phyloP scores from a whole-genome alignment of 2,113 vertebrate species.

The Eudyptes chrysolophus region DNA sequence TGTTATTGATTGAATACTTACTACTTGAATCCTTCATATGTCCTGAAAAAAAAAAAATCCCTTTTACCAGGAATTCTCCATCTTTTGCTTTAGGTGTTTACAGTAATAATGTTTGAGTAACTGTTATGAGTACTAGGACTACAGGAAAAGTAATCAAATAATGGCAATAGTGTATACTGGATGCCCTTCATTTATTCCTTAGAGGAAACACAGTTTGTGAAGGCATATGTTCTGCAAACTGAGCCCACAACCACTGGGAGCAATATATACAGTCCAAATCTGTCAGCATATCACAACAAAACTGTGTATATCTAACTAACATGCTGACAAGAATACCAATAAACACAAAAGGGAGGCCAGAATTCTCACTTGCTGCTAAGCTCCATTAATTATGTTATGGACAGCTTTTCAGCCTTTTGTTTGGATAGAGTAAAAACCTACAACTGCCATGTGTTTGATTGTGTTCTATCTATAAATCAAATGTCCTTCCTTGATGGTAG shows the following conservation, averaged over 20 bases:
- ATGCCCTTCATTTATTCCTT: conserved; percentile 36
- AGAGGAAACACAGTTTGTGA: conserved; percentile 31
- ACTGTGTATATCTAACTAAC: neutral
- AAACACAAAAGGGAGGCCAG: conserved; percentile 4
- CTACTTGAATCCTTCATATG: neutral
- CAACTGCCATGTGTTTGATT: neutral
- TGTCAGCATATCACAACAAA: conserved; percentile 40
- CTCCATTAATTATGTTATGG: neutral
- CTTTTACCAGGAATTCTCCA: neutral
- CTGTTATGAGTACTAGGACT: neutral
- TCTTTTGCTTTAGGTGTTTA: neutral
- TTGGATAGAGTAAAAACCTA: neutral
- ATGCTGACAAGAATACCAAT: conserved; percentile 8
- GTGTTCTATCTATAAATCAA: neutral
- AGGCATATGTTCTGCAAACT: conserved; percentile 55
- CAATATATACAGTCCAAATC: conserved; percentile 34
- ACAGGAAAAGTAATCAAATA: neutral
- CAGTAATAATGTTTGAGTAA: neutral
- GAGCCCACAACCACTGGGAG: conserved; percentile 34
- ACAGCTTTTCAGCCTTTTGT: neutral
- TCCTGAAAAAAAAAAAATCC: neutral
- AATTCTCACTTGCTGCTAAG: neutral
- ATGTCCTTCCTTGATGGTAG: neutral
- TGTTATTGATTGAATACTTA: neutral
- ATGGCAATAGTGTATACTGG: neutral